A percentile compares a stretch with the other conserved stretches of the same genome.
Evolutionary conservation across 2,113 vertebrate species (phyloP).

Genomic region (Siniperca chuatsi): DNA sequence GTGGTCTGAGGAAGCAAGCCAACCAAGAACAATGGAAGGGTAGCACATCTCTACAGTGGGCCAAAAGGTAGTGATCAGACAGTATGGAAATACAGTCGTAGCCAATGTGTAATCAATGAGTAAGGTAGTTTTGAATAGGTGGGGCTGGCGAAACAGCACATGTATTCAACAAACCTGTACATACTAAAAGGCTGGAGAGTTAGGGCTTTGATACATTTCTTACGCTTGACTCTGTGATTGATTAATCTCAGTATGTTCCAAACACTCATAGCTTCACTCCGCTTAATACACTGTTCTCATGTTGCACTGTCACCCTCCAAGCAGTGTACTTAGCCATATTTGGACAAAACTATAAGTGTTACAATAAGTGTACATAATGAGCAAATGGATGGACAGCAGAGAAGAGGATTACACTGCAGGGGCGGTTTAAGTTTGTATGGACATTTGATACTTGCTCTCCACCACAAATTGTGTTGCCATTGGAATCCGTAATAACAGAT

Average conservation of each 20-base stretch:
- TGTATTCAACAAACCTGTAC: neutral
- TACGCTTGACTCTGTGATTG: conserved; percentile 20
- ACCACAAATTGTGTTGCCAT: neutral
- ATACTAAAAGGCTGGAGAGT: neutral
- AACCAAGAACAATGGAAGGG: too few species aligned
- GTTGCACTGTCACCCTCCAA: conserved; percentile 10
- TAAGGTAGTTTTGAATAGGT: too few species aligned
- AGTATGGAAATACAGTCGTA: too few species aligned
- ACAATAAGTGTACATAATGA: neutral
- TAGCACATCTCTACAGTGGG: too few species aligned
- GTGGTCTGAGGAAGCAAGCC: too few species aligned
- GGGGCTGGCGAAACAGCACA: neutral
- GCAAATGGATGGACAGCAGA: conserved; percentile 10
- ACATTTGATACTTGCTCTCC: neutral
- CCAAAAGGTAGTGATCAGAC: too few species aligned
- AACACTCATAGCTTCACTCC: conserved; percentile 2
- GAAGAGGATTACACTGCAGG: neutral
- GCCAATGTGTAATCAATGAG: too few species aligned
- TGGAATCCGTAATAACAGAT: conserved; percentile 1
- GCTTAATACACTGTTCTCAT: conserved; percentile 1
- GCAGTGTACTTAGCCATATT: conserved; percentile 28
- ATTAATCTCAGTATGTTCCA: conserved; percentile 29
- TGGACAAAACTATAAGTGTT: conserved; percentile 22
- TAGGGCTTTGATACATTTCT: conserved; percentile 1
- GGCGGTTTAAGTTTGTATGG: neutral